These are phyloP conservation scores for Ischnus inquisitorius DNA, from an alignment of 2,888 invertebrate species.

Conservation along the genomic window DNA sequence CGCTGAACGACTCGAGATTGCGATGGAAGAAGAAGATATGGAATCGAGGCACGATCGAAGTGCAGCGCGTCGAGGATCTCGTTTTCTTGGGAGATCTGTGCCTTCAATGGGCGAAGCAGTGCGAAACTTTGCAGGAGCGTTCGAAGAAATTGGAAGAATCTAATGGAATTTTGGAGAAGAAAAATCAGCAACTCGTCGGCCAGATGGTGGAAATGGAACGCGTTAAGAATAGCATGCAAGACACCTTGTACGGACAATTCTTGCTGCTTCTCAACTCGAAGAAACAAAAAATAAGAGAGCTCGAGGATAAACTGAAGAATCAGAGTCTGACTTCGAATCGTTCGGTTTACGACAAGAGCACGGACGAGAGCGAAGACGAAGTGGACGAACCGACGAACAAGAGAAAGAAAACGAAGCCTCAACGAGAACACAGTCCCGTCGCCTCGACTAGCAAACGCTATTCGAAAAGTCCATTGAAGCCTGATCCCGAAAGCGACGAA, in stretches of 20 bases:
- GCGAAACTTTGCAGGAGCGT: constrained; percentile 55
- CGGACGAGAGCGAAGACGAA: constrained; percentile 73
- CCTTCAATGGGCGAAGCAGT: constrained; percentile 64
- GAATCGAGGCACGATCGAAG: constrained; percentile 73
- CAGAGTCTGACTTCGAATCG: constrained; percentile 4
- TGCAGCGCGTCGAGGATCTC: constrained; percentile 68
- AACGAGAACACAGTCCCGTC: neutral
- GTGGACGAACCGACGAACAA: neutral
- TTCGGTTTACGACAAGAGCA: constrained; percentile 68
- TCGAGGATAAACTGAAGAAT: constrained; percentile 68
- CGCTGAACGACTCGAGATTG: constrained; percentile 68
- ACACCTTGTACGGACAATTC: constrained; percentile 74
- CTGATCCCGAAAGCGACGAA: constrained; percentile 63
- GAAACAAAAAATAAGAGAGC: constrained; percentile 75
- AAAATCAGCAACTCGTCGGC: constrained; percentile 58
- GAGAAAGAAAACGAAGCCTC: neutral
- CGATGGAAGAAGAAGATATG: constrained; percentile 76
- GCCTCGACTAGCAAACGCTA: constrained; percentile 6
- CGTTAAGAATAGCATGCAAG: constrained; percentile 74
- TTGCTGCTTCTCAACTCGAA: constrained; percentile 77
- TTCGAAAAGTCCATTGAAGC: neutral
- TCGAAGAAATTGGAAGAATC: constrained; percentile 56
- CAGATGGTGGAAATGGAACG: constrained; percentile 69
- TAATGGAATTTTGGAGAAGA: constrained; percentile 64
- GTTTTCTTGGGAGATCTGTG: constrained; percentile 67